A percentile compares a stretch with the other conserved stretches of the same genome.
phyloP scores from a whole-genome alignment of 2,888 invertebrate species.

The Marasmarcha lunaedactyla region DNA sequence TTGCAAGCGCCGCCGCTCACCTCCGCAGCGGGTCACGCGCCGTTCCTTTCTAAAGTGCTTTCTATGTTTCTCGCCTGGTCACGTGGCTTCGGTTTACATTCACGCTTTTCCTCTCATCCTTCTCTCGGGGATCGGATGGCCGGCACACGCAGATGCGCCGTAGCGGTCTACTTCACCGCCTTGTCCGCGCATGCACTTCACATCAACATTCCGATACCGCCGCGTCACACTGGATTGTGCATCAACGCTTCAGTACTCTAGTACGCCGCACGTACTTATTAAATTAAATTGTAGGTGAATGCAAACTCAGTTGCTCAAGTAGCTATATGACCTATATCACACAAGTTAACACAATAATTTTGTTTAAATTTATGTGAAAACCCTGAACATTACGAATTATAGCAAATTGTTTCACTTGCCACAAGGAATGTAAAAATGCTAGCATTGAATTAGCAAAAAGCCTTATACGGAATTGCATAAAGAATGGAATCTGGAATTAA shows the following conservation, averaged over 20 bases:
- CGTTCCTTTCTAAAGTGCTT: constrained; percentile 68
- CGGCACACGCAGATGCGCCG: constrained; percentile 12
- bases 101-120: constrained; percentile 39
- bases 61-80: constrained; percentile 43
- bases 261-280: background rate
- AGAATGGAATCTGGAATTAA: no score
- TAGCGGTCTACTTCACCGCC: constrained; percentile 34
- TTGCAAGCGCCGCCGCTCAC: constrained; percentile 54
- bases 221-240: constrained; percentile 50
- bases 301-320: constrained; percentile 9
- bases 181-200: constrained; percentile 45
- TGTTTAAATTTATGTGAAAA: no score
- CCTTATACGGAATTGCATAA: no score
- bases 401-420: no score
- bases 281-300: no score
- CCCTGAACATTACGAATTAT: no score
- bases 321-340: constrained; percentile 13
- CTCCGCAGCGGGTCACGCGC: constrained; percentile 56
- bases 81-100: constrained; percentile 34
- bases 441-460: no score
- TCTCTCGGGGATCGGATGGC: constrained; percentile 31
- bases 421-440: no score
- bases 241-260: constrained; percentile 33
- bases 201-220: constrained; percentile 51
- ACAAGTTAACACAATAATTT: no score